Base-by-base conservation (phyloP, 2,888 invertebrate species). In the Limnephilus marmoratus region DNA sequence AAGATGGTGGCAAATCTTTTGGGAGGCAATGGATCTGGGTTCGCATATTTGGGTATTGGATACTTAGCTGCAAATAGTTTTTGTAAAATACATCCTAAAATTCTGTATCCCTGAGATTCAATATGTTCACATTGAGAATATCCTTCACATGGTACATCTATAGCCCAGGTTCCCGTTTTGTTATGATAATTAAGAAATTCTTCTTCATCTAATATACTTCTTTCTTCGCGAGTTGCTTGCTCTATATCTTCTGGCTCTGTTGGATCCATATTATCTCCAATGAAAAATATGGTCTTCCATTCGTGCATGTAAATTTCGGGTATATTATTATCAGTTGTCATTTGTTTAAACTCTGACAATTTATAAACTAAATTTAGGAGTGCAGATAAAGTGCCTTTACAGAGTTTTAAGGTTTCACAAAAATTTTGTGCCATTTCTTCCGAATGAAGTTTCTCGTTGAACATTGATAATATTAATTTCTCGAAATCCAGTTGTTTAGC, bases 131-230 rank as follows among this genome's bases (percentile, higher is more conserved):
- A 95, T 18, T 95, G 95, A 91, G 96, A 95, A 94, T 95, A 95
- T 93, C 96, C 95, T 7, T 95, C 95, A 90, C 96, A 94, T 81
- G 96, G 95, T 85, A 95, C 94, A 91, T 96, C 95, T 90, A 96
- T 94, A 89, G 94, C 94, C 97, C 97, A 97, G 0, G 97, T 96
- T 93, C 96, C 95, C 18, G 95, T 94, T 92, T 96, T 96, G 92
- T 96, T 94, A 90, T 96, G 95, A 94, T 97, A 97, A 93, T 96
- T 96, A 45, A 95, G 94, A 93, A 97, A 96, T 94, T 97, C 97
- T 81, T 94, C 94, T 86, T 96, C 95, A 94, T 97, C 96, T 85
- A 97, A 94, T 24, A 95, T 94, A 93, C 96, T 95, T 94, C 97
- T 97, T 85, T 96, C 96, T 92, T 95, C 94, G 94, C 95, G 95